Evolutionary conservation across 2,797 vertebrate genomes (phyloP).

Genomic region (Lutjanus argentimaculatus): DNA sequence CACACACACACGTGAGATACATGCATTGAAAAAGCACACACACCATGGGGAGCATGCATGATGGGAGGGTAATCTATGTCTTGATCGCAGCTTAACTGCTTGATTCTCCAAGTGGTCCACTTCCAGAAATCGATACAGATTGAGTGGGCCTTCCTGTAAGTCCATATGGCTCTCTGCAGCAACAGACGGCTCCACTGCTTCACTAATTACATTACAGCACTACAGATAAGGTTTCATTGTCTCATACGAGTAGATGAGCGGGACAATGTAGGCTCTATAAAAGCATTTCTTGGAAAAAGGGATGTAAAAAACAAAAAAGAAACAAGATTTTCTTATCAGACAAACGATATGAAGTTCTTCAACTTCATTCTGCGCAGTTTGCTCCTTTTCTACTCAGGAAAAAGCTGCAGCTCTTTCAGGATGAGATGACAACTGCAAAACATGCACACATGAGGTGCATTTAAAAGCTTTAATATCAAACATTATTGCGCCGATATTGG

Average conservation of each 20-base stretch:
- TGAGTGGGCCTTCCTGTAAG: slow-evolving; percentile 60
- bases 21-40: background rate
- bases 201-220: slow-evolving; percentile 64
- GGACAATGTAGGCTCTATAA: slow-evolving; percentile 26
- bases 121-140: slow-evolving; percentile 65
- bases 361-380: slow-evolving; percentile 16
- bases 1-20: background rate
- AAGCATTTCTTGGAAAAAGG: slow-evolving; percentile 44
- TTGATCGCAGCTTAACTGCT: slow-evolving; percentile 43
- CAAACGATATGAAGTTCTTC: background rate
- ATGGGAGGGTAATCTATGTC: slow-evolving; percentile 42
- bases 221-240: slow-evolving; percentile 52
- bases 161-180: slow-evolving; percentile 51
- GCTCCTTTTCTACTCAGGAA: background rate
- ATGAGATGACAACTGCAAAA: background rate
- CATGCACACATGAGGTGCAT: background rate
- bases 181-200: slow-evolving; percentile 37
- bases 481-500: too few relatives aligned
- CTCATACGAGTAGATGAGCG: slow-evolving; percentile 33
- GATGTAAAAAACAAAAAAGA: background rate
- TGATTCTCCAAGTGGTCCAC: slow-evolving; percentile 36
- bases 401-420: slow-evolving; percentile 8
- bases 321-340: slow-evolving; percentile 20
- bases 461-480: too few relatives aligned
- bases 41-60: background rate